Base-by-base conservation (phyloP, 2,888 invertebrate genomes). In the Chamaedrilus cognettii region DNA sequence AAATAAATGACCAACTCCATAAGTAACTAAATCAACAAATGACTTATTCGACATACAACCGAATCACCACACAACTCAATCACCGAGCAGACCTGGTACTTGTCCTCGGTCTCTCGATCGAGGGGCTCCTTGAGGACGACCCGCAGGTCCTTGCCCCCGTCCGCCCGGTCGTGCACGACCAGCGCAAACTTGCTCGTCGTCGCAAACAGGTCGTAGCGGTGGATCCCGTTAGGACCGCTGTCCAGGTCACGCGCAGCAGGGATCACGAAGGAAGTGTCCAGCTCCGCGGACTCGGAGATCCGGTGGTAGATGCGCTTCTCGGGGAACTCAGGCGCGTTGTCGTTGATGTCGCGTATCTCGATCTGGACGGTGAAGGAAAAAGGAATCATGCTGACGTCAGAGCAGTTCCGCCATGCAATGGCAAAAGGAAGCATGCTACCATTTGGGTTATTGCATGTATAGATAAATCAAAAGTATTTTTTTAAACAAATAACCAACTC, bases 261-360 rank as follows among this genome's bases (percentile, higher is more conserved):
- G 19, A 74, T 49, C 23, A 62, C 51, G 55, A 73, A 65, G n/a
- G 51, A 51, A 4, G 68, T 69, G 3, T 69, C 72, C n/a, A 56
- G 26, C n/a, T 58, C 63, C 0, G 72, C 70, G 7, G 71, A 65
- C 51, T 74, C 74, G 0, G 71, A 68, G 42, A 74, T 69, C 42
- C 55, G 52, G 26, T 64, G 68, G 30, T 35, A 33, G 28, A 74
- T 64, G 32, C 19, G n/a, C n/a, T 23, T 7, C 56, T 70, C 57
- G 7, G 71, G 71, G 55, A 73, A 74, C 19, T 42, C 42, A 26
- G 74, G 74, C 7, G 52, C 63, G 64, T 74, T 70, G 69, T 74
- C 74, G 60, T 74, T 74, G 15, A 62, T 55, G 61, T 74, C 74
- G 1, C 58, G 19, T 11, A 74, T 69, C 35, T 68, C 69, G 7